Evolutionary conservation across 2,888 invertebrate species (phyloP).

Genomic region (Habroteleia sp.): DNA sequence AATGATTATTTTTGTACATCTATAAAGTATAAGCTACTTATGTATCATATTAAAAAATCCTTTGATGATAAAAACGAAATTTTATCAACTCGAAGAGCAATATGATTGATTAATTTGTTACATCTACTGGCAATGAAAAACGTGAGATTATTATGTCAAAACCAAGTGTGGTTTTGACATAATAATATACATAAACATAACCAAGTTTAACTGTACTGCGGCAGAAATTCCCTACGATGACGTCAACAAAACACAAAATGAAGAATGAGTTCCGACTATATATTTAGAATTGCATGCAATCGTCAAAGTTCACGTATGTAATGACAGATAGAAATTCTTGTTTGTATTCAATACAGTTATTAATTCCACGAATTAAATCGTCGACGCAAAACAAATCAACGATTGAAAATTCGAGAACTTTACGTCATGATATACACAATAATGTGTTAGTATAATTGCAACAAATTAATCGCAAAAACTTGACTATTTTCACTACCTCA

Average conservation of each 20-base stretch:
- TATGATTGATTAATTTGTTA: conserved; percentile 9
- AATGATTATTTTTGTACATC: not conserved
- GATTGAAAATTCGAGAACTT: conserved; percentile 15
- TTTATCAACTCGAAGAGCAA: not conserved
- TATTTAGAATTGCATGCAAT: conserved; percentile 19
- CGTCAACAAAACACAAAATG: conserved; percentile 26
- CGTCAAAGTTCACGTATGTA: conserved; percentile 30
- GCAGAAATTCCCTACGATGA: conserved; percentile 39
- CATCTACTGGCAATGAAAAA: conserved; percentile 1
- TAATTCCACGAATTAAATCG: conserved; percentile 25
- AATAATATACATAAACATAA: not conserved
- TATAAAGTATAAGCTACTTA: not conserved
- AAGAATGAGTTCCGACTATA: not conserved
- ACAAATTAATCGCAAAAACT: too few relatives aligned
- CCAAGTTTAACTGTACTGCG: not conserved
- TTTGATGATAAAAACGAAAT: not conserved
- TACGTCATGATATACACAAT: not conserved
- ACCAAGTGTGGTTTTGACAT: not conserved
- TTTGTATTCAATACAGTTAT: conserved; percentile 15
- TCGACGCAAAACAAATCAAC: conserved; percentile 5
- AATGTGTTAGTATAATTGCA: too few relatives aligned
- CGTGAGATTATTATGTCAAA: too few relatives aligned
- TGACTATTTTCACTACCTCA: too few relatives aligned
- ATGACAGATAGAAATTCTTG: conserved; percentile 36
- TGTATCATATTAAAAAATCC: too few relatives aligned